Base-by-base conservation (phyloP, 2,888 invertebrate species). In the Podotricha telesiphe region DNA sequence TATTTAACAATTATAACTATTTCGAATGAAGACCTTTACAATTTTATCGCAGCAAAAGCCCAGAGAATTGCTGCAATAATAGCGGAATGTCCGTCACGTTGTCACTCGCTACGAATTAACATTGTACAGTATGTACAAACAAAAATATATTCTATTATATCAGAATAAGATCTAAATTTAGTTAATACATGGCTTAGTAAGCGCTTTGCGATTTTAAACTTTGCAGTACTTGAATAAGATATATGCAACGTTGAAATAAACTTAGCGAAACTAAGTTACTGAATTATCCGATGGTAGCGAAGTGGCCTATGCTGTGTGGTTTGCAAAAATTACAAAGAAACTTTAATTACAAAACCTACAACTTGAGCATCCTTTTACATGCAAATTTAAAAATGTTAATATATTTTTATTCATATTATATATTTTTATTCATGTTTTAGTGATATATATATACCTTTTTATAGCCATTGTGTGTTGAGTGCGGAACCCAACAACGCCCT, bases 31-130 rank as follows among this genome's bases (percentile, higher is more conserved):
- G 42, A 65, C n/a, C 48, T 58, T 45, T 22, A 50, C 50, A 66
- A n/a, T 48, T 22, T 59, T 37, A 50, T 45, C n/a, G 66, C 50
- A 42, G 15, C 48, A 58, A 51, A 67, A 66, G 51, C 50, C 59
- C 40, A 22, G 42, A 51, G 22, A 59, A 67, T 67, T 58, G 50
- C 22, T 17, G 59, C 66, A 59, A 67, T 51, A 67, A 67, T 67
- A 45, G 51, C 45, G 28, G 47, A 62, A 62, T 50, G 58, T 66
- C 58, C 48, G 42, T 59, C 59, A 20, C 37, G 65, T 50, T 51
- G 59, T 58, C 66, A 59, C 17, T 58, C 17, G 66, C 48, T 20
- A 67, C 66, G 66, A 61, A 51, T 51, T 61, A 61, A 50, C 59
- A 28, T 42, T 58, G 45, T 51, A 45, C 2, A 17, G n/a, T 17